Base-by-base conservation (phyloP, 2,113 vertebrate species). In the Protomyctophum bolini region DNA sequence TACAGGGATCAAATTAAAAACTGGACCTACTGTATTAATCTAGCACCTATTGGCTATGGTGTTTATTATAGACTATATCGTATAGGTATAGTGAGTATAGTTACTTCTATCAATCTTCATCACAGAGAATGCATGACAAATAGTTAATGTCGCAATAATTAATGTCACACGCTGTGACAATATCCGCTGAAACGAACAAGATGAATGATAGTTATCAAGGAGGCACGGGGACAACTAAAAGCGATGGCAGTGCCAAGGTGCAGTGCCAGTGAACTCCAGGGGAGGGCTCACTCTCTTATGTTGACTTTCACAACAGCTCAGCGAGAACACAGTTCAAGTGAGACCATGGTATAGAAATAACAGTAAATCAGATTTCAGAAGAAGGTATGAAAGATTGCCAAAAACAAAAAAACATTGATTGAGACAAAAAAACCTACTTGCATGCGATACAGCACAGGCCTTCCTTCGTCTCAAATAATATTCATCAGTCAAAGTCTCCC, bases 271-370 rank as follows among this genome's bases (percentile, higher is more conserved):
- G 11, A 7, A 0, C 0, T 81, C 86, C 90, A 89, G 82, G 10
- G 66, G 88, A 87, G 86, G 86, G 77, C 88, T 69, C 86, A 48
- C 75, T 81, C 63, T 29, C 49, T 81, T 81, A 7, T 50, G 8
- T 68, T 65, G 63, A 58, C 15, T 49, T 14, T 73, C 50, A 55
- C 72, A 58, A 71, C 7, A 15, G 41, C 67, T 61, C 48, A 49
- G 50, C 46, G 5, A 41, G 33, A 41, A 41, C 33, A 41, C 33
- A 41, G 33, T 41, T 41, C 33, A 52, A 52, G 50, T 52, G 21
- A 21, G 21, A 21, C 21, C 21, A 21, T 21, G 21, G 50, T 52
- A 52, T 52, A 41, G 33, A 41, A 21, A 21, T 21, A 21, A 21
- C 41, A 47, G 8, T 7, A 12, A n/a, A 1, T 6, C 15, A 28